Conservation (phyloP, 2,888 invertebrate species). For the Callosobruchus maculatus region DNA sequence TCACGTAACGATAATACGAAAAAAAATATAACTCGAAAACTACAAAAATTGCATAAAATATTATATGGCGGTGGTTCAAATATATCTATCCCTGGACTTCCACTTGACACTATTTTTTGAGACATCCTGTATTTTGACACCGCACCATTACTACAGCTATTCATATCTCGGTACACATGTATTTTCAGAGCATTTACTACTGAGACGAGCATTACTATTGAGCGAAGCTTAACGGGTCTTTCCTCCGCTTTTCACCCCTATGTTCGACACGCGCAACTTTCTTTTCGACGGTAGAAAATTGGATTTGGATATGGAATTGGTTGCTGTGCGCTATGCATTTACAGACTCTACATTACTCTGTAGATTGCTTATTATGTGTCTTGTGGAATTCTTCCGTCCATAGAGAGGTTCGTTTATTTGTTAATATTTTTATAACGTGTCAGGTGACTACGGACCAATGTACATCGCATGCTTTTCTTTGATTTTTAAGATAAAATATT, state of each 20-base stretch:
- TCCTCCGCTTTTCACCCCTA: not conserved
- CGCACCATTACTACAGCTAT: no score
- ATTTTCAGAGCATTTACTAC: not conserved
- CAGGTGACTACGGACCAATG: no score
- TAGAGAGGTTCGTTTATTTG: not conserved
- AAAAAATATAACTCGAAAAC: no score
- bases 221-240: not conserved
- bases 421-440: no score
- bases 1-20: no score
- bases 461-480: no score
- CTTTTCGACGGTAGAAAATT: not conserved
- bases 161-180: not conserved
- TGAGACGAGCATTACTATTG: not conserved
- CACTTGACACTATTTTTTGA: no score
- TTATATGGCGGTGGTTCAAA: no score
- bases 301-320: not conserved
- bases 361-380: not conserved
- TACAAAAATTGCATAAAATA: no score
- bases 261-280: not conserved
- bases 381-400: not conserved
- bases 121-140: no score
- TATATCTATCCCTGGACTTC: no score
- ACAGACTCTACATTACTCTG: not conserved
- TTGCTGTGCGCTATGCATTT: not conserved
- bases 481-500: no score